Conservation (phyloP, 2,113 vertebrate species). For the mouse (Mus musculus) region DNA sequence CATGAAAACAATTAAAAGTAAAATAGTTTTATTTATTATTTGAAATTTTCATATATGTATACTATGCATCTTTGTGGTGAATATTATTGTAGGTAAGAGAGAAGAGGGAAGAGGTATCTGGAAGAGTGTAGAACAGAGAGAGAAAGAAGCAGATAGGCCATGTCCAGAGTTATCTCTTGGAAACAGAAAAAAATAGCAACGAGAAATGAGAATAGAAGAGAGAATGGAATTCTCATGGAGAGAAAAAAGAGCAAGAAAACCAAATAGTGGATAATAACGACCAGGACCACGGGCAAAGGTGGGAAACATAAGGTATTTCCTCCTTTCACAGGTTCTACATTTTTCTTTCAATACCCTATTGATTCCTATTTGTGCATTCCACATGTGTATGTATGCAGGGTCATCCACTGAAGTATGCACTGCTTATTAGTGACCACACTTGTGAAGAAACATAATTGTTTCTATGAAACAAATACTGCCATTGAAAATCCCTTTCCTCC, state of each 20-base stretch:
- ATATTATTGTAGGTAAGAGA: neutral
- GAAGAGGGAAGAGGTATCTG: neutral
- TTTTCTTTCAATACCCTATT: no score
- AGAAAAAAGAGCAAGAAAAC: neutral
- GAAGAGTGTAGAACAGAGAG: neutral
- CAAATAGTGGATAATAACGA: neutral
- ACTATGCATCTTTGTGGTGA: neutral
- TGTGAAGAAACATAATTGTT: neutral
- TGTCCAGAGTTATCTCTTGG: neutral
- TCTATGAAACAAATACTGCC: neutral
- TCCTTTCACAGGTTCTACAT: no score
- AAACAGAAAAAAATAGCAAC: neutral
- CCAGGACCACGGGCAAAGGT: rapidly evolving
- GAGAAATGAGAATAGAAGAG: neutral
- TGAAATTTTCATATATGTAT: neutral
- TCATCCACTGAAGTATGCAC: neutral
- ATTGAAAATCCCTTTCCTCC: neutral
- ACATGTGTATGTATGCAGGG: neutral
- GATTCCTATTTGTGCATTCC: neutral
- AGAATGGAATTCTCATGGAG: no score
- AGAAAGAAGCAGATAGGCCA: no score
- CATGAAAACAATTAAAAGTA: neutral
- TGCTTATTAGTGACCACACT: no score
- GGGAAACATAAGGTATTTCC: no score
- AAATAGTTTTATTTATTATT: neutral